These are phyloP conservation scores for Hypomesus transpacificus DNA, from an alignment of 2,113 vertebrate genomes.

Conservation along the genomic window DNA sequence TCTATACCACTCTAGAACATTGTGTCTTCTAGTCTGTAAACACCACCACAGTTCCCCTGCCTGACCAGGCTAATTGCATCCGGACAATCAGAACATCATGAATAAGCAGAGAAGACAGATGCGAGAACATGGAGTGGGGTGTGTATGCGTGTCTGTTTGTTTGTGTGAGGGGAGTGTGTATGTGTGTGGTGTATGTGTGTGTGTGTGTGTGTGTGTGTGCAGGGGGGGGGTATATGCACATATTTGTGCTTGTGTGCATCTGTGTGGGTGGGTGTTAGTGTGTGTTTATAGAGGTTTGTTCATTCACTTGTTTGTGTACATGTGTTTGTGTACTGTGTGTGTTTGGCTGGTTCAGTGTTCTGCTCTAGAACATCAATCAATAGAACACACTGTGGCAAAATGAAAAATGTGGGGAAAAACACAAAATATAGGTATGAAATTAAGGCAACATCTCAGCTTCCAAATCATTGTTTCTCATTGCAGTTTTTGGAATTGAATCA, in stretches of 20 bases:
- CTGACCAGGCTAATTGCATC: conserved; percentile 45
- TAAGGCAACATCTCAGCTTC: too few species aligned
- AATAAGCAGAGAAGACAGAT: conserved; percentile 19
- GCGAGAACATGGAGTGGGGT: background rate
- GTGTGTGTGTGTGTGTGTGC: background rate
- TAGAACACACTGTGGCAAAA: conserved; percentile 28
- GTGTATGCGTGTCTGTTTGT: background rate
- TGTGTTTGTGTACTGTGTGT: background rate
- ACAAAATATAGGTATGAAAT: too few species aligned
- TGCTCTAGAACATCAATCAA: conserved; percentile 25
- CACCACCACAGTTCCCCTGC: conserved; percentile 13
- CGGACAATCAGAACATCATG: conserved; percentile 40
- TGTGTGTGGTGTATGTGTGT: background rate
- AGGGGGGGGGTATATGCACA: too few species aligned
- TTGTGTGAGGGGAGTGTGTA: background rate
- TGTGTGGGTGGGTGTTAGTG: background rate
- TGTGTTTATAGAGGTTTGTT: background rate
- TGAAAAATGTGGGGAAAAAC: conserved; percentile 17
- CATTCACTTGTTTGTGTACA: background rate
- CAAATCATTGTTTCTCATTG: background rate
- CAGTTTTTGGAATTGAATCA: too few species aligned
- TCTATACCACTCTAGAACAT: conserved; percentile 28
- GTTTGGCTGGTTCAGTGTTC: conserved; percentile 18
- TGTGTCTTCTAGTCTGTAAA: background rate
- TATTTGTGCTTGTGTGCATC: too few species aligned